These are phyloP conservation scores for Brachypteracias leptosomus DNA, from an alignment of 2,113 vertebrate genomes.

Conservation along the genomic window DNA sequence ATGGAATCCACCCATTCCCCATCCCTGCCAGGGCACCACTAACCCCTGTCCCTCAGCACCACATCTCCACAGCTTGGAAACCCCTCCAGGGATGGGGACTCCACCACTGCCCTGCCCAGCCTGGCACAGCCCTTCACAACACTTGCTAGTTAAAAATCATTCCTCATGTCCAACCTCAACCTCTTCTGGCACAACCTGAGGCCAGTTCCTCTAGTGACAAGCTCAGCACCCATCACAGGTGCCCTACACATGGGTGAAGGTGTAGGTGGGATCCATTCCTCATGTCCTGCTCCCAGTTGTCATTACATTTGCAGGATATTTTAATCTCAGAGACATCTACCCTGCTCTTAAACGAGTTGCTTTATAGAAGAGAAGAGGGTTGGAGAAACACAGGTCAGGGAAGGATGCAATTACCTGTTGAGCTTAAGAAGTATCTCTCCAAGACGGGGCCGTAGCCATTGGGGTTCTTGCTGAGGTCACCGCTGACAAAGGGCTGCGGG, in stretches of 20 bases:
- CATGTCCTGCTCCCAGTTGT: fast-evolving
- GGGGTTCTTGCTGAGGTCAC: conserved; percentile 76
- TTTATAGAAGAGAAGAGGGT: neutral
- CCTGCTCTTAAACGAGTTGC: neutral
- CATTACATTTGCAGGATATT: fast-evolving
- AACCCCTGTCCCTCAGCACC: neutral
- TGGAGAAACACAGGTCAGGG: neutral
- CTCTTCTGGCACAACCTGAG: no score
- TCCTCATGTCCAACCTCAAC: neutral
- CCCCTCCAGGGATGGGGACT: neutral
- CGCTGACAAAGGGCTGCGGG: conserved; percentile 79
- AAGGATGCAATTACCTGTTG: conserved; percentile 77
- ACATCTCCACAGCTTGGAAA: neutral
- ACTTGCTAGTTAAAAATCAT: neutral
- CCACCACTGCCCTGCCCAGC: neutral
- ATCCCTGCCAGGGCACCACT: neutral
- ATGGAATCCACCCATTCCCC: neutral
- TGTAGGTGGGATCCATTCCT: no score
- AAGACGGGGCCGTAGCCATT: conserved; percentile 81
- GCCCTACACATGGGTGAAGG: no score
- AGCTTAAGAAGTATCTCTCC: conserved; percentile 88
- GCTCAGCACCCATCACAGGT: no score
- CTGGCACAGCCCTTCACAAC: neutral
- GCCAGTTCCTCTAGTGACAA: no score
- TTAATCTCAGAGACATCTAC: fast-evolving